These are phyloP conservation scores for Chironomus tentans DNA, from an alignment of 2,888 invertebrate species.

Conservation along the genomic window DNA sequence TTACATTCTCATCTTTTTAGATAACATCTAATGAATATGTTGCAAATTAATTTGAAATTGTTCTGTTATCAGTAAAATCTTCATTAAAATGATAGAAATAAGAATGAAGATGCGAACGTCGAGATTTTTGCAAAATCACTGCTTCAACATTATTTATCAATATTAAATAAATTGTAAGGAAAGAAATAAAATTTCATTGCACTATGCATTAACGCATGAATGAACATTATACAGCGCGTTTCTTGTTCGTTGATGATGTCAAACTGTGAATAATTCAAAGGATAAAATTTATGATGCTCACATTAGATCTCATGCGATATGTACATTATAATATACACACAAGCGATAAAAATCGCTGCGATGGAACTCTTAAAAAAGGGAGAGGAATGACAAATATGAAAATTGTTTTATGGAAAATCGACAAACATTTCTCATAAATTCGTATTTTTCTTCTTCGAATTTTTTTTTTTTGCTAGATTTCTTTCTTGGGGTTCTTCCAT, in stretches of 20 bases:
- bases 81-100: neutral
- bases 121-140: neutral
- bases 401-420: constrained; percentile 19
- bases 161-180: neutral
- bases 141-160: neutral
- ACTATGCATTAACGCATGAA: constrained; percentile 17
- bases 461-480: neutral
- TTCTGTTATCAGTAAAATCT: neutral
- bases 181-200: neutral
- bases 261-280: constrained; percentile 25
- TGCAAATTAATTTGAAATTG: neutral
- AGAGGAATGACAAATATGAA: constrained; percentile 26
- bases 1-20: neutral
- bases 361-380: neutral
- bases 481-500: constrained; percentile 7
- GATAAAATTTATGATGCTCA: constrained; percentile 23
- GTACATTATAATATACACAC: neutral
- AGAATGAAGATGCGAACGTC: too few relatives aligned
- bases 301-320: constrained; percentile 3
- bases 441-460: neutral
- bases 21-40: neutral
- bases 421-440: constrained; percentile 14
- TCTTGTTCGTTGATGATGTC: constrained; percentile 5
- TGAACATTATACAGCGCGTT: constrained; percentile 10
- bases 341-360: constrained; percentile 18